Conservation (phyloP, 1,140 invertebrate genomes). For the Aricia agestis region DNA sequence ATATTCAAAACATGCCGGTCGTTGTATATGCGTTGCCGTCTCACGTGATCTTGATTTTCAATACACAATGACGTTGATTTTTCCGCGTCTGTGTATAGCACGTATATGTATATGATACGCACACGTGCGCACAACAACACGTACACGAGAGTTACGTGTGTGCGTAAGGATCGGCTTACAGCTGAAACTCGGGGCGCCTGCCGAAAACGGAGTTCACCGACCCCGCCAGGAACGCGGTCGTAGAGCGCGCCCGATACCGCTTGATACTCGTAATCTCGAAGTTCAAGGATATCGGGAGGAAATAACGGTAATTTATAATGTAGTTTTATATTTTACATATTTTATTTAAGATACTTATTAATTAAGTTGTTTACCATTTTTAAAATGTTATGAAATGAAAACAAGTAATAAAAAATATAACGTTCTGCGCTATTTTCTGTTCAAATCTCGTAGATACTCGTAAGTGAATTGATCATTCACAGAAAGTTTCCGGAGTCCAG, state of each 20-base stretch:
- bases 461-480: no score
- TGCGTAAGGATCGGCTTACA: constrained; percentile 69
- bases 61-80: constrained; percentile 45
- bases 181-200: constrained; percentile 71
- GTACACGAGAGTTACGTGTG: constrained; percentile 30
- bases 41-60: constrained; percentile 23
- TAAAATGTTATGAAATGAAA: no score
- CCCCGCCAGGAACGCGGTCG: constrained; percentile 66
- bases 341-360: no score
- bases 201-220: constrained; percentile 71
- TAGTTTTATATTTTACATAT: not conserved
- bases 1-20: not conserved
- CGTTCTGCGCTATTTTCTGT: no score
- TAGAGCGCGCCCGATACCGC: constrained; percentile 38
- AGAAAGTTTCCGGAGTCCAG: no score
- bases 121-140: not conserved
- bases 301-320: not conserved
- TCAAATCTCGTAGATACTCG: no score
- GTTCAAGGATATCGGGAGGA: constrained; percentile 30
- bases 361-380: no score
- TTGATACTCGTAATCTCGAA: constrained; percentile 43
- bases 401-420: no score
- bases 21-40: constrained; percentile 6
- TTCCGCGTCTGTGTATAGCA: constrained; percentile 39
- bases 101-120: not conserved